These are phyloP conservation scores for Orthosia gothica DNA, from an alignment of 2,888 invertebrate genomes.

Conservation along the genomic window DNA sequence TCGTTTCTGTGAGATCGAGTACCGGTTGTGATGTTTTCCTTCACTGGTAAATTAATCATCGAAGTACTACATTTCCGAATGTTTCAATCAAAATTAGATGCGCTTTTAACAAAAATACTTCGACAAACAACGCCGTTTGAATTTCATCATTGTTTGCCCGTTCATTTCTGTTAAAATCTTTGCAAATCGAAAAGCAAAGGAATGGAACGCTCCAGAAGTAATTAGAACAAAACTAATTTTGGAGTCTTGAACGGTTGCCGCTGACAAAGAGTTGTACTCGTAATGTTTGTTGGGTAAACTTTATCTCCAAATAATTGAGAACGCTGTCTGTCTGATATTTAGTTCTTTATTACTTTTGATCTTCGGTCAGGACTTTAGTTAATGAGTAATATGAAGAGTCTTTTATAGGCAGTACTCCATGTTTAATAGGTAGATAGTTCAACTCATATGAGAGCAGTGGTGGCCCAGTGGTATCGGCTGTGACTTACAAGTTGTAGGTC, in stretches of 20 bases:
- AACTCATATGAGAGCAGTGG: too few relatives aligned
- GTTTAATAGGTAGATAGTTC: too few relatives aligned
- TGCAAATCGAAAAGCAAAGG: slow-evolving; percentile 76
- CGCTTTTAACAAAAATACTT: background rate
- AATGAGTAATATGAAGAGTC: background rate
- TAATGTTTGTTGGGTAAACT: slow-evolving; percentile 75
- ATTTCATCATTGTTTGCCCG: slow-evolving; percentile 14
- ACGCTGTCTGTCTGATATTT: slow-evolving; percentile 47
- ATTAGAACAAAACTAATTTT: slow-evolving; percentile 84
- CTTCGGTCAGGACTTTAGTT: background rate
- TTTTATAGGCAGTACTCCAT: too few relatives aligned
- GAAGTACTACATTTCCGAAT: too few relatives aligned
- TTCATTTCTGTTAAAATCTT: slow-evolving; percentile 18
- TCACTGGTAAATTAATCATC: too few relatives aligned
- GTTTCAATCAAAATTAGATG: background rate
- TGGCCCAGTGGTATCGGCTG: too few relatives aligned
- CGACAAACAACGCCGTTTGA: background rate
- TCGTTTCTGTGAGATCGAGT: too few relatives aligned
- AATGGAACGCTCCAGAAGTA: slow-evolving; percentile 79
- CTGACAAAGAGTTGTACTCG: slow-evolving; percentile 74
- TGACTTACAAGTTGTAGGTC: too few relatives aligned
- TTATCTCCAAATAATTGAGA: slow-evolving; percentile 67
- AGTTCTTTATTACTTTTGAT: slow-evolving; percentile 38
- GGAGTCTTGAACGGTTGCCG: slow-evolving; percentile 77
- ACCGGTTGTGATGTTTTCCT: too few relatives aligned